Evolutionary conservation across 2,797 vertebrate species (phyloP).

Genomic region (Gymnoscopelus microlampas): DNA sequence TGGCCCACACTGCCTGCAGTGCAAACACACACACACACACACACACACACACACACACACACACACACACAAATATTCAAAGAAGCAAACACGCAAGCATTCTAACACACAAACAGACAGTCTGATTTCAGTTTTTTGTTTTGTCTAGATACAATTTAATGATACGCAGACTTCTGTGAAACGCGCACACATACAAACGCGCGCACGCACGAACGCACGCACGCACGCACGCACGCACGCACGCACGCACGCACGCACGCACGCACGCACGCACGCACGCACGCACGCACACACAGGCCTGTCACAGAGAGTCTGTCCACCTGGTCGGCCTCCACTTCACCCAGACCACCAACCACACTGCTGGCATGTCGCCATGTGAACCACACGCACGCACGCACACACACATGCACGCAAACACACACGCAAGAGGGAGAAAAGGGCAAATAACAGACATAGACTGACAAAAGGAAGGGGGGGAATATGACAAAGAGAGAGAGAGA

Average conservation of each 20-base stretch:
- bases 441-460: neutral
- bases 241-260: slow-evolving; percentile 6
- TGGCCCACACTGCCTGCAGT: neutral
- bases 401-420: neutral
- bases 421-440: neutral
- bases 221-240: neutral
- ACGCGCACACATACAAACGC: neutral
- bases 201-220: neutral
- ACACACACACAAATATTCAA: slow-evolving; percentile 35
- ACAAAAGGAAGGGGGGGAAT: neutral
- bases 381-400: no score
- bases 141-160: no score
- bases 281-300: neutral
- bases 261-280: neutral
- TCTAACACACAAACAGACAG: slow-evolving; percentile 19
- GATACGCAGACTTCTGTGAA: no score
- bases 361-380: neutral
- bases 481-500: neutral
- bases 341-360: neutral
- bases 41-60: neutral
- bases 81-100: slow-evolving; percentile 31
- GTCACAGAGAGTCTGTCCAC: neutral
- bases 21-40: slow-evolving; percentile 1
- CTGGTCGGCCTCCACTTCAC: neutral
- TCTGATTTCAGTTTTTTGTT: neutral